Evolutionary conservation across 2,797 vertebrate genomes (phyloP).

Genomic region (Microctenopoma lineatum): DNA sequence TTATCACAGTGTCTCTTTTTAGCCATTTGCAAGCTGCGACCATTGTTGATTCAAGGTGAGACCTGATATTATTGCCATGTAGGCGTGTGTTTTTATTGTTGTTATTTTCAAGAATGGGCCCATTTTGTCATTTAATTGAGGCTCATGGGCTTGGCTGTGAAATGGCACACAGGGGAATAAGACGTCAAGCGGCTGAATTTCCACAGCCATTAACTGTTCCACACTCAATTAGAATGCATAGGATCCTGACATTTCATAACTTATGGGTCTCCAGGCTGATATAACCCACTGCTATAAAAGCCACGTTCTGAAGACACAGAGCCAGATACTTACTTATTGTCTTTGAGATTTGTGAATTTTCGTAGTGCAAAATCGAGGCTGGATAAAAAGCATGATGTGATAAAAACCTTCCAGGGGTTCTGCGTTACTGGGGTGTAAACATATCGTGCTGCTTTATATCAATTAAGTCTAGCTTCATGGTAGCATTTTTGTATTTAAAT

Average conservation of each 20-base stretch:
- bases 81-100: slow-evolving; percentile 84
- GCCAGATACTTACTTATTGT: slow-evolving; percentile 75
- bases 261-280: slow-evolving; percentile 84
- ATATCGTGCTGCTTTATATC: slow-evolving; percentile 79
- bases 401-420: slow-evolving; percentile 49
- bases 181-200: slow-evolving; percentile 86
- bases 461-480: slow-evolving; percentile 89
- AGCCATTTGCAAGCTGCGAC: slow-evolving; percentile 75
- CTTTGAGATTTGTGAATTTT: slow-evolving; percentile 75
- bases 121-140: slow-evolving; percentile 88
- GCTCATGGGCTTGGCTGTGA: slow-evolving; percentile 82
- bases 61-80: slow-evolving; percentile 78
- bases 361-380: slow-evolving; percentile 70
- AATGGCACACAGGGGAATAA: slow-evolving; percentile 83
- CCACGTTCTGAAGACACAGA: slow-evolving; percentile 73
- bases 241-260: slow-evolving; percentile 87
- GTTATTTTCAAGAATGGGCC: slow-evolving; percentile 85
- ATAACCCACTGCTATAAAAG: slow-evolving; percentile 80
- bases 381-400: slow-evolving; percentile 70
- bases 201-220: slow-evolving; percentile 86
- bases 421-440: slow-evolving; percentile 54
- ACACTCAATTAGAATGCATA: slow-evolving; percentile 90
- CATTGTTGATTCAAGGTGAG: slow-evolving; percentile 81
- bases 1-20: slow-evolving; percentile 57
- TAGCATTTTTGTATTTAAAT: slow-evolving; percentile 86